Base-by-base conservation (phyloP, 92 coral and sea anemone species). In the Porites cylindrica region DNA sequence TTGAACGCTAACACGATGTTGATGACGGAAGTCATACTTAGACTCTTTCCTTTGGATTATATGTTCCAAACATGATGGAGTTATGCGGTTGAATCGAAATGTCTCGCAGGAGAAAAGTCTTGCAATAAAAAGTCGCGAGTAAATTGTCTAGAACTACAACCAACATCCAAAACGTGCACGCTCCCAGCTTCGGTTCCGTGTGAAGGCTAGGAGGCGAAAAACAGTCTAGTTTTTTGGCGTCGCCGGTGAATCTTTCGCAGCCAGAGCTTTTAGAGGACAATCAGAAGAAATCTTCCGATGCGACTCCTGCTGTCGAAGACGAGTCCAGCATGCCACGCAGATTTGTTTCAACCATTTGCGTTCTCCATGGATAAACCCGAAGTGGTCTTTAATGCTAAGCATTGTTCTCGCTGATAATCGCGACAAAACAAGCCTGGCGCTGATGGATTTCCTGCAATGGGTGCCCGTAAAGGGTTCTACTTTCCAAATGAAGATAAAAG, bases 81-180 rank as follows among this genome's bases (percentile, higher is more conserved):
- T n/a, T n/a, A n/a, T n/a, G n/a, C n/a, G n/a, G n/a, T n/a, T n/a
- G 51, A 70, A 26, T 0, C 16, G 0, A 70, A 70, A 70, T 10
- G 52, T 26, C 75, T 26, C 14, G 18, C n/a, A 23, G 52, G 51
- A 70, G 51, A 70, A 70, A 70, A 26, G 75, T 70, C 75, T 70
- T 29, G 32, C 32, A 0, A 29, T 29, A 29, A 29, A 29, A 29
- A 29, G 32, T 29, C 32, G 32, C 52, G 52, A 38, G 53, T 7
- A 70, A 70, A 70, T 10, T 8, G 17, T 6, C 75, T 29, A 11
- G 51, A 70, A 70, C 75, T 51, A 70, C 75, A 70, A 70, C 75
- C 4, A 70, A 23, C 3, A 70, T 70, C 21, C 3, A 26, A 10
- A 14, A 14, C 62, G 16, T 10, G 62, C 62, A 58, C 10, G 62